Conservation (phyloP, 2,113 vertebrate genomes). For the Oryzias melastigma region DNA sequence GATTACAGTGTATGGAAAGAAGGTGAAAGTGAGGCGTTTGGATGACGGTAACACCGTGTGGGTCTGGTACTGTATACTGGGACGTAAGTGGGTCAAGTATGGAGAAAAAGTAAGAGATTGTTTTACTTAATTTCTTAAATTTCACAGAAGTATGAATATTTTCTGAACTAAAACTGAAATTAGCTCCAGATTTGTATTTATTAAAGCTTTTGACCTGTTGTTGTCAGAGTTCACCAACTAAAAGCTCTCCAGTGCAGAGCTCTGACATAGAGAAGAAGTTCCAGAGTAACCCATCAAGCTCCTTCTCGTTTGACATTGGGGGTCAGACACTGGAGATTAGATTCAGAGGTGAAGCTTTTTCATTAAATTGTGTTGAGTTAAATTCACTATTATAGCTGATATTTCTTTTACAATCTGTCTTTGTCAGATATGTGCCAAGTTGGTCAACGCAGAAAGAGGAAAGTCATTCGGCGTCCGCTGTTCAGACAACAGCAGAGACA, state of each 20-base stretch:
- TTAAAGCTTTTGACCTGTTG: not conserved
- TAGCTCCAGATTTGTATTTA: not conserved
- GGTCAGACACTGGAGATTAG: slow-evolving; percentile 46
- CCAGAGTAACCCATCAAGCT: slow-evolving; percentile 35
- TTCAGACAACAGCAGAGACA: slow-evolving; percentile 16
- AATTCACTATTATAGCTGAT: not conserved
- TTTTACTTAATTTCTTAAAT: not conserved
- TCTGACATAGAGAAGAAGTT: slow-evolving; percentile 60
- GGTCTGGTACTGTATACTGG: slow-evolving; percentile 66
- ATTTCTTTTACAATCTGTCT: not conserved
- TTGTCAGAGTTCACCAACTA: slow-evolving; percentile 48
- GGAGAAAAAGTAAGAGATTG: slow-evolving; percentile 58
- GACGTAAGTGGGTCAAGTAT: slow-evolving; percentile 53
- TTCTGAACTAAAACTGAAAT: not conserved
- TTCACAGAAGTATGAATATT: not conserved
- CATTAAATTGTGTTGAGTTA: not conserved
- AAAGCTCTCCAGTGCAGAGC: slow-evolving; percentile 18
- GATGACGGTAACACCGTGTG: slow-evolving; percentile 53
- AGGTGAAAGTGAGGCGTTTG: slow-evolving; percentile 63
- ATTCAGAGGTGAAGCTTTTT: slow-evolving; percentile 58
- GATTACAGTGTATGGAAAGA: slow-evolving; percentile 58
- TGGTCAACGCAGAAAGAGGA: slow-evolving; percentile 38
- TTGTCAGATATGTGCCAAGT: slow-evolving; percentile 67
- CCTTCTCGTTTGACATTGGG: slow-evolving; percentile 31
- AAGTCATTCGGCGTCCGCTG: slow-evolving; percentile 62